Conservation (phyloP, 2,113 vertebrate genomes). For the Ifrita kowaldi region DNA sequence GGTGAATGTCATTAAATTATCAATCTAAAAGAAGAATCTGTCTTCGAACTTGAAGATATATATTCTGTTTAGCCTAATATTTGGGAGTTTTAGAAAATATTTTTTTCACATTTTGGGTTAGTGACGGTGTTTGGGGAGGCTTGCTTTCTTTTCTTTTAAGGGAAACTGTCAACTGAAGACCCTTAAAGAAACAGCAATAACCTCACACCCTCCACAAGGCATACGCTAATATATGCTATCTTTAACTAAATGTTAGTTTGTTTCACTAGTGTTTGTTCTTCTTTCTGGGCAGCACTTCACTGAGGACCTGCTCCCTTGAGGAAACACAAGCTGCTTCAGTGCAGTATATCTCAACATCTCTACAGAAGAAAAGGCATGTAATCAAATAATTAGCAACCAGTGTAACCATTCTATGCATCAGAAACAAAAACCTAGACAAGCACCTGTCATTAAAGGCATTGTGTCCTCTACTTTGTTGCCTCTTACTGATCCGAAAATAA, state of each 20-base stretch:
- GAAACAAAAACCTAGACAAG: background rate
- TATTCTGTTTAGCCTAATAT: background rate
- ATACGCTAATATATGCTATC: fast-evolving
- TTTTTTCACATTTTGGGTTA: background rate
- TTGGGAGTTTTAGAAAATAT: background rate
- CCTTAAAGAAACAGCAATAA: background rate
- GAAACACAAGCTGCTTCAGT: background rate
- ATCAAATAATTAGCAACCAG: slow-evolving; percentile 11
- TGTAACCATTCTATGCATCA: background rate
- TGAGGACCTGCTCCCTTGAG: background rate
- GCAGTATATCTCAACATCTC: background rate
- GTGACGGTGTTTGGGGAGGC: background rate
- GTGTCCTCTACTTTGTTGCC: background rate
- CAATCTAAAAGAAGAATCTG: background rate
- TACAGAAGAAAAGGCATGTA: background rate
- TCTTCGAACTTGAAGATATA: background rate
- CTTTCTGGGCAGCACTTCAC: background rate
- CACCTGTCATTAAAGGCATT: background rate
- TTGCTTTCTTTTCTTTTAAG: background rate
- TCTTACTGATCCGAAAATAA: slow-evolving; percentile 1
- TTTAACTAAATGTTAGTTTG: background rate
- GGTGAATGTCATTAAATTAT: background rate
- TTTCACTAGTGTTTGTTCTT: background rate
- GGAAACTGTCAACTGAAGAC: background rate
- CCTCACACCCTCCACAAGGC: background rate